Base-by-base conservation (phyloP, 2,113 vertebrate species). In the Platichthys flesus region DNA sequence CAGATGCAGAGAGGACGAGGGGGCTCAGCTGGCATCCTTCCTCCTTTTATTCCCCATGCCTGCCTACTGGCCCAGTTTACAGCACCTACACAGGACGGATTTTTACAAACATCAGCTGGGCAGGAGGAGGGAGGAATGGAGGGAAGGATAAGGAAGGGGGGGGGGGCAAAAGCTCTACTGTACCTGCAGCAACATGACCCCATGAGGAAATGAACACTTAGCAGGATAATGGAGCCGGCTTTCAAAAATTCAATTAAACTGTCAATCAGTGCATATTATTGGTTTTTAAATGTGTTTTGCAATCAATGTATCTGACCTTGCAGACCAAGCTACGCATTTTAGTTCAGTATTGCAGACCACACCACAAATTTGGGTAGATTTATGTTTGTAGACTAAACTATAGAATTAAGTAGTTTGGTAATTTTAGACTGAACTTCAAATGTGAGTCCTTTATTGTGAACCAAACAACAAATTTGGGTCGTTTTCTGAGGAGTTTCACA, bases 31-130 rank as follows among this genome's bases (percentile, higher is more conserved):
- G 78, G 83, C 84, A 88, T 86, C 79, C 85, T 83, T 87, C 85
- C 79, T 92, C 66, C 75, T 85, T 83, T 84, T 86, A 74, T 45
- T 90, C 83, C 80, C 83, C 92, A 91, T 90, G 76, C 71, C 79
- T 81, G 47, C 63, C 63, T 60, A 65, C 60, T 71, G 68, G 40
- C 78, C 67, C 74, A 80, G 62, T 84, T 63, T 76, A 84, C 65
- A 81, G 58, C 71, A 85, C 79, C 90, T 90, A 74, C 78, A 87
- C 14, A 42, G 79, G 9, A 84, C 24, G 63, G 37, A 65, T 69
- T 72, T 83, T 72, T 81, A 72, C 40, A 57, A 61, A 66, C 52
- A 76, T 68, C 31, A 8, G 65, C 15, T 23, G 42, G 35, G 42
- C 28, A 9, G 31, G 42, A 26, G 35, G 37, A 14, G 31, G 26